A percentile compares a stretch with the other conserved stretches of the same genome.
phyloP scores from a whole-genome alignment of 2,797 vertebrate species.

The Prionace glauca region DNA sequence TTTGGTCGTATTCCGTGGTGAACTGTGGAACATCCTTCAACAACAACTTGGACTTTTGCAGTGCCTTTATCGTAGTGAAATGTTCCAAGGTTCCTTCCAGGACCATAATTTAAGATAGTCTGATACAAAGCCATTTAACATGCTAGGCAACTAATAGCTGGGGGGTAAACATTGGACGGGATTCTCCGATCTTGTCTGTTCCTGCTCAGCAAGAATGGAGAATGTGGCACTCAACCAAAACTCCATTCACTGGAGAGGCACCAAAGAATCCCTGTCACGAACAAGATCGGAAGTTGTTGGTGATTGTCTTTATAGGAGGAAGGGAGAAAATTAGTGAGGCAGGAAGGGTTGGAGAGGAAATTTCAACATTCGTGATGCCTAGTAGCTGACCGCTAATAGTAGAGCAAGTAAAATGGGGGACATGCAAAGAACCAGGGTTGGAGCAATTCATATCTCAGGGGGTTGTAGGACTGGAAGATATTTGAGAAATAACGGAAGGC shows the following conservation, averaged over 20 bases:
- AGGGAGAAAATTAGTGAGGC: neutral
- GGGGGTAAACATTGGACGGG: too few species aligned
- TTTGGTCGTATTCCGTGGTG: too few species aligned
- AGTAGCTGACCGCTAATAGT: neutral
- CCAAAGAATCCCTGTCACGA: too few species aligned
- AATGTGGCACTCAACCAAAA: too few species aligned
- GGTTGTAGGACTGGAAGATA: neutral
- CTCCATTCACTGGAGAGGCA: too few species aligned
- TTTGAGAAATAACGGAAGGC: neutral
- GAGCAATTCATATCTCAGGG: neutral
- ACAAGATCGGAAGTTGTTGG: too few species aligned
- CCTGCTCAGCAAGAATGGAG: too few species aligned
- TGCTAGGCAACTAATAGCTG: neutral
- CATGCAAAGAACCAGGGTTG: neutral
- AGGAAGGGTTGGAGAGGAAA: neutral
- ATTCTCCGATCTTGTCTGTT: too few species aligned
- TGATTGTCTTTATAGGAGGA: neutral
- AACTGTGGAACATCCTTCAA: neutral
- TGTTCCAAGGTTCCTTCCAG: neutral
- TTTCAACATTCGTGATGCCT: neutral
- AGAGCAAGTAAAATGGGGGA: neutral
- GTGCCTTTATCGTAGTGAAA: neutral
- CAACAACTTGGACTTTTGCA: neutral
- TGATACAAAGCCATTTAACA: neutral
- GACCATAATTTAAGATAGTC: neutral